Evolutionary conservation across 2,888 invertebrate species (phyloP), one percentile per base, ranked within the genome.

Genomic region (Synergus itoensis): DNA sequence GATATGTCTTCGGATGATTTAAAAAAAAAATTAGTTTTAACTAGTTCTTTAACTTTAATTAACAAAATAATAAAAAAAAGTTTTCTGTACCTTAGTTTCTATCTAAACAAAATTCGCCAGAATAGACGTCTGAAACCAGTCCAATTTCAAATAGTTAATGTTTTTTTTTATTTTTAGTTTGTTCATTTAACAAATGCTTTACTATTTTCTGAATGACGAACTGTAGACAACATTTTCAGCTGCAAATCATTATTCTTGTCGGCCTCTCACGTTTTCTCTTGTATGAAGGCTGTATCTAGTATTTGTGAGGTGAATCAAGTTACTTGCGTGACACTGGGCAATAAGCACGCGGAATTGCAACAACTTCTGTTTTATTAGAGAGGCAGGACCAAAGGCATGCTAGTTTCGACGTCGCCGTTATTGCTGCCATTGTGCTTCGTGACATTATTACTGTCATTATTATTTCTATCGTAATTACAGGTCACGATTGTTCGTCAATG

Each of bases 361-460:
- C 87, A 89, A 89, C 88, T 89, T 88, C 86, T 89, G 87, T 83
- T 81, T 84, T 83, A 83, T 82, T 82, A 80, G 83, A 62, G 80
- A 62, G 79, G 77, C 67, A 80, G 65, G 79, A 65, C 62, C 75
- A 62, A 64, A 73, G 77, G 60, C 63, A 48, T 76, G 78, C 77
- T 65, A 45, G 79, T 73, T 80, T 67, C 69, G 69, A 73, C 77
- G 45, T 77, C 69, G 77, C 18, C 36, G 69, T 80, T 80, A 78
- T 77, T 83, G 78, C 82, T 83, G 83, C 77, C 80, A 81, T 84
- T 83, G 88, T 81, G 83, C 85, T 88, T 88, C 88, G 89, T 89
- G 90, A 90, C 88, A 88, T 88, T 87, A 88, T 90, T 90, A 89
- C 87, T 84, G 86, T 87, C 86, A 86, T 89, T 89, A 89, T 89